These are phyloP conservation scores for Dynastes grantii DNA, from an alignment of 2,888 invertebrate genomes.

Conservation along the genomic window DNA sequence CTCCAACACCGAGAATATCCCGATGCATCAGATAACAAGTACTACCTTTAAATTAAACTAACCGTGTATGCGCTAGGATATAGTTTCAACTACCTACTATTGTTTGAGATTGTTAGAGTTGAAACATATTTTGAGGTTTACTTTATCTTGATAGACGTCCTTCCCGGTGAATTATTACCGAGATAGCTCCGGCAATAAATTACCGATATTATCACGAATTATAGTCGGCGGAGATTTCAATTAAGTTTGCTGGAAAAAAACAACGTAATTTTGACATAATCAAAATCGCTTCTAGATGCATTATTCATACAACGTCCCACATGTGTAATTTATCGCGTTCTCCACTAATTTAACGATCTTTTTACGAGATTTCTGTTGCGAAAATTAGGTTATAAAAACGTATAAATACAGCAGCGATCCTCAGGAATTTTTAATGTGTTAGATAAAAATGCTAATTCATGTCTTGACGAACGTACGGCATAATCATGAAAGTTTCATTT, in stretches of 20 bases:
- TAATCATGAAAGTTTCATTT: too few species aligned
- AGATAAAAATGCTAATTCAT: background rate
- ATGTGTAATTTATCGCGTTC: slow-evolving; percentile 6
- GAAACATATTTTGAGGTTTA: slow-evolving; percentile 24
- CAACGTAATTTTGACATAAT: slow-evolving; percentile 31
- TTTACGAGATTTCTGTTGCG: slow-evolving; percentile 11
- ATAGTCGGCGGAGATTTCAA: slow-evolving; percentile 27
- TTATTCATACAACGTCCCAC: slow-evolving; percentile 17
- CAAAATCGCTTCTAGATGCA: slow-evolving; percentile 6
- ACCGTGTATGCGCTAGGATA: background rate
- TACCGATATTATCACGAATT: slow-evolving; percentile 28
- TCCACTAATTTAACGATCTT: background rate
- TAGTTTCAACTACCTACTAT: background rate
- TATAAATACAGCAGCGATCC: background rate
- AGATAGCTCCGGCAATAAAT: slow-evolving; percentile 21
- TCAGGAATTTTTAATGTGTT: background rate
- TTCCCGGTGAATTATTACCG: slow-evolving; percentile 26
- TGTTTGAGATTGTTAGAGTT: slow-evolving; percentile 9
- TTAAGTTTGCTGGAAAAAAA: slow-evolving; percentile 29
- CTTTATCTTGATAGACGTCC: slow-evolving; percentile 23
- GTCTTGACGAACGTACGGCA: too few species aligned
- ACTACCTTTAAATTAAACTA: background rate
- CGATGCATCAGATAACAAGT: background rate
- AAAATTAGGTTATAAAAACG: slow-evolving; percentile 17
- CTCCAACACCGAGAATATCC: background rate